Conservation (phyloP, 2,797 vertebrate species). For the Diglossa cyanea region DNA sequence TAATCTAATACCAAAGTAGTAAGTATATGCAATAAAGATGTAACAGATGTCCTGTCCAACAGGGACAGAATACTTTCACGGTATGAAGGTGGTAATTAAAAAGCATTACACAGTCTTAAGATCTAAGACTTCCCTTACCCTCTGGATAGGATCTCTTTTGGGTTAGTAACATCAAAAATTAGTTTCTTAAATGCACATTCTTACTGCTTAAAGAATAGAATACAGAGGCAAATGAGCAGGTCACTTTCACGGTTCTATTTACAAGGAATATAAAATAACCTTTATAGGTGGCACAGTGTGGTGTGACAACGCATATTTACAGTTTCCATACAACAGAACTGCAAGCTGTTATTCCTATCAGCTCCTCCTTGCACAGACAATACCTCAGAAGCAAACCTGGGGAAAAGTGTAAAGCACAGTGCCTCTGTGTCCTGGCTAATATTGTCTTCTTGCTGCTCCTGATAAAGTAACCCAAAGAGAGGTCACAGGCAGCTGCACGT, state of each 20-base stretch:
- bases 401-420: neutral
- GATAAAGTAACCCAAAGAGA: neutral
- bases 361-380: neutral
- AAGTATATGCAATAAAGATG: constrained; percentile 20
- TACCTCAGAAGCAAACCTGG: neutral
- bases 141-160: neutral
- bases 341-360: neutral
- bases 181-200: neutral
- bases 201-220: neutral
- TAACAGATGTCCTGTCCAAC: constrained; percentile 1
- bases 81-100: constrained; percentile 41
- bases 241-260: neutral
- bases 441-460: neutral
- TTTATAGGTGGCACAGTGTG: neutral
- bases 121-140: neutral
- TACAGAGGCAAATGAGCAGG: neutral
- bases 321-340: neutral
- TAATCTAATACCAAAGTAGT: constrained; percentile 40
- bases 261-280: neutral
- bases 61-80: neutral
- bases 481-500: neutral
- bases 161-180: neutral
- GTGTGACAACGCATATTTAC: neutral
- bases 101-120: constrained; percentile 28
- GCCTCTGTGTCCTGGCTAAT: neutral